Evolutionary conservation across 2,113 vertebrate species (phyloP).

Genomic region (Protobothrops mucrosquamatus): DNA sequence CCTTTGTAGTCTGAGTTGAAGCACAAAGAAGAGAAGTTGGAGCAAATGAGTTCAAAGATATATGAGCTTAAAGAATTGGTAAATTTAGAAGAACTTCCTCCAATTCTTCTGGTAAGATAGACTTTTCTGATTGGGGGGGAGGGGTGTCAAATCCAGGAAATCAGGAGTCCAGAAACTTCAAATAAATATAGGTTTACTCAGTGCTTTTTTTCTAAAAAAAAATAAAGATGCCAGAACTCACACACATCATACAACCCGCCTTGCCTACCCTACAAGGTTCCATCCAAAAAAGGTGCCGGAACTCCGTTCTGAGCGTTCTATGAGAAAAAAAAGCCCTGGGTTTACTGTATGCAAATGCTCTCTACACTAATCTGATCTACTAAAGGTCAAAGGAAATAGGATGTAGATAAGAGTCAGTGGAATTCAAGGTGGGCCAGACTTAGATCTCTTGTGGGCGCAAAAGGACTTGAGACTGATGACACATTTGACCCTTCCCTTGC

Average conservation of each 20-base stretch:
- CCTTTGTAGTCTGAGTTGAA: slow-evolving; percentile 81
- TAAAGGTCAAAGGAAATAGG: neutral
- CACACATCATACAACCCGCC: no score
- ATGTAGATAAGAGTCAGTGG: neutral
- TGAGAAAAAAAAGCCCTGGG: neutral
- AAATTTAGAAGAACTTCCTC: slow-evolving; percentile 78
- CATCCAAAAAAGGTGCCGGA: no score
- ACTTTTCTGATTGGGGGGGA: neutral
- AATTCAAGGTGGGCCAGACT: neutral
- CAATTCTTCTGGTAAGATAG: slow-evolving; percentile 86
- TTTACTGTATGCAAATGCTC: neutral
- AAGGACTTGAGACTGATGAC: neutral
- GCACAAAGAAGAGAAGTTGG: slow-evolving; percentile 78
- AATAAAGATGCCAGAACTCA: no score
- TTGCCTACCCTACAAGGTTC: no score
- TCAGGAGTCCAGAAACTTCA: neutral
- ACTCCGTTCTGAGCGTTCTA: no score
- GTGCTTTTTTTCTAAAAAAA: no score
- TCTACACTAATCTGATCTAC: neutral
- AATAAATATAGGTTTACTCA: neutral
- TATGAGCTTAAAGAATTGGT: slow-evolving; percentile 80
- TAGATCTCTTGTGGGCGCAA: neutral
- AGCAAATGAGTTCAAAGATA: slow-evolving; percentile 82
- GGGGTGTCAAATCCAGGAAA: neutral
- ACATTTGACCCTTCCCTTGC: neutral